Evolutionary conservation across 2,113 vertebrate species (phyloP).

Genomic region (Paramisgurnus dabryanus): DNA sequence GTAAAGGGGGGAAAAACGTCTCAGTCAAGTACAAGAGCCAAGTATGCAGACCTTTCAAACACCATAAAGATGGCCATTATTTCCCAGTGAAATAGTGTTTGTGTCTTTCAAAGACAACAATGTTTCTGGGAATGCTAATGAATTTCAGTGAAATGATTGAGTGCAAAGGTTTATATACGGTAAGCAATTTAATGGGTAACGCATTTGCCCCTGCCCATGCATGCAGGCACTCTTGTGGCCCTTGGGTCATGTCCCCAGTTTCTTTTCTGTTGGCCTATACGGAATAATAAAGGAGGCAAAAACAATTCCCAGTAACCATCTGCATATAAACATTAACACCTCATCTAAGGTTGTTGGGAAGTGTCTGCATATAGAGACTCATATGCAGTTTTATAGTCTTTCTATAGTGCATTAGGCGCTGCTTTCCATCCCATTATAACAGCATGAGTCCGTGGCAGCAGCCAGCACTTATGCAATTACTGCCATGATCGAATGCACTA

Average conservation of each 20-base stretch:
- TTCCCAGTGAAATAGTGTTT: neutral
- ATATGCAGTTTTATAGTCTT: neutral
- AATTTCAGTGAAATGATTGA: slow-evolving; percentile 10
- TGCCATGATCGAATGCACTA: slow-evolving; percentile 28
- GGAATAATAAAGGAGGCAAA: no score
- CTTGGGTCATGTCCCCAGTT: neutral
- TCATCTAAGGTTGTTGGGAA: neutral
- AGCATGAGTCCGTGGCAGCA: slow-evolving; percentile 17
- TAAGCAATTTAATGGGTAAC: no score
- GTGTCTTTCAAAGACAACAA: neutral
- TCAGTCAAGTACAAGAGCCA: neutral
- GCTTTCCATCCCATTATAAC: slow-evolving; percentile 34
- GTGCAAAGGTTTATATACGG: no score
- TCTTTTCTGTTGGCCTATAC: no score
- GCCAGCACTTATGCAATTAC: slow-evolving; percentile 36
- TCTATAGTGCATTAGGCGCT: slow-evolving; percentile 20
- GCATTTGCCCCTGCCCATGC: no score
- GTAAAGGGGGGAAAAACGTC: neutral
- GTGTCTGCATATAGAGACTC: slow-evolving; percentile 3
- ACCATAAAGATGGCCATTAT: neutral
- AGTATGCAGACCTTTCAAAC: neutral
- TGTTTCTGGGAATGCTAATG: neutral
- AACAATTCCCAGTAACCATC: neutral
- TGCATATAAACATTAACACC: slow-evolving; percentile 23
- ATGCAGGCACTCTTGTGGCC: no score